These are phyloP conservation scores for Eunapius fragilis DNA, from an alignment of 37 sponge, comb jelly and placozoan species.

Conservation along the genomic window DNA sequence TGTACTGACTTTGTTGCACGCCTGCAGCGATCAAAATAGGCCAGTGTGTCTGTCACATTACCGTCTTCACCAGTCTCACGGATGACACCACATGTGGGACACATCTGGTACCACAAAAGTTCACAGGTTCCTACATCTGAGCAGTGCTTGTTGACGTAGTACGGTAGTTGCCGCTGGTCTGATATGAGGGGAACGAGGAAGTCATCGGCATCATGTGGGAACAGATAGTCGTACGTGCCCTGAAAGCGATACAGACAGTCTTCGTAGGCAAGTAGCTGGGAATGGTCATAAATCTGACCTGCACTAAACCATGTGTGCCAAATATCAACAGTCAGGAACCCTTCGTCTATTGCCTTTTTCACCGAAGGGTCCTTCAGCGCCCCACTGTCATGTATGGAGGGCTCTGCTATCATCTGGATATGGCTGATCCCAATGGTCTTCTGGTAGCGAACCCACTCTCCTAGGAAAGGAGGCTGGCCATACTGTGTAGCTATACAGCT, in stretches of 20 bases:
- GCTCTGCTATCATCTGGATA: conserved; percentile 15
- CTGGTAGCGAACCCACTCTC: conserved; percentile 3
- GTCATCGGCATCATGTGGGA: conserved; percentile 40
- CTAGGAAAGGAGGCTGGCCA: conserved; percentile 1
- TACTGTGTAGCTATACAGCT: not conserved
- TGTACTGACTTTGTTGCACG: not conserved
- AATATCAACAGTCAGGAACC: conserved; percentile 27
- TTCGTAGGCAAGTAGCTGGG: conserved; percentile 26
- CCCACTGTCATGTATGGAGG: not conserved
- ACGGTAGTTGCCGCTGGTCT: conserved; percentile 1
- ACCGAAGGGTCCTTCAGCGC: not conserved
- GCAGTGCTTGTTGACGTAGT: conserved; percentile 31
- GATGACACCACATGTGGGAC: conserved; percentile 18
- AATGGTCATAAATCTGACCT: conserved; percentile 11
- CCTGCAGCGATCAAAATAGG: not conserved
- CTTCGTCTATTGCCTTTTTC: conserved; percentile 4
- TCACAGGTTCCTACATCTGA: conserved; percentile 6
- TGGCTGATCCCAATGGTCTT: conserved; percentile 9
- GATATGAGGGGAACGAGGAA: conserved; percentile 39
- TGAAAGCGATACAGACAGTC: conserved; percentile 42
- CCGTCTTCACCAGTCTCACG: not conserved
- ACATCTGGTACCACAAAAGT: conserved; percentile 27
- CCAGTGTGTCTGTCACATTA: conserved; percentile 17
- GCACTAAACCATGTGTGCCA: conserved; percentile 23
- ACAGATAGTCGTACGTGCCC: conserved; percentile 30